Evolutionary conservation across 2,797 vertebrate species (phyloP), one percentile per base, ranked within the genome.

Genomic region (Acanthis flammea): DNA sequence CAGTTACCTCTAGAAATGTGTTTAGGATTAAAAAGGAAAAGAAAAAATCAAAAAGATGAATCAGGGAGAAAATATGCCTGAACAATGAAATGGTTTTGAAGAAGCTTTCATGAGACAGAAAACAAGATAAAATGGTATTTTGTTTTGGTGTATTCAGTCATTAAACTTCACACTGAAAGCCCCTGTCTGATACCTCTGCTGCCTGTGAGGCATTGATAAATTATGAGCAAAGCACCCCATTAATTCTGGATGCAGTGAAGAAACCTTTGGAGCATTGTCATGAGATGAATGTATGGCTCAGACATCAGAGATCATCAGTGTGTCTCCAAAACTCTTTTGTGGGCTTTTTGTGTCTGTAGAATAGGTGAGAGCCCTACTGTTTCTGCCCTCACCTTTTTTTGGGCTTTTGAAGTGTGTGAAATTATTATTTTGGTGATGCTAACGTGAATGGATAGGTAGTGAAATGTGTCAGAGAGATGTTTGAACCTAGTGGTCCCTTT

Each of bases 351-450:
- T 71, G 24, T 6, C 19, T 79, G 25, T 68, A 48, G 58, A 39
- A 28, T 1, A 58, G 9, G 4, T 58, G 33, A 60, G 28, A 85
- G 4, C 28, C 7, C 9, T 50, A 5, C 10, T 35, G 19, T 24
- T 77, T 24, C 30, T 47, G 7, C 19, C 6, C 12, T 1, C 0
- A 9, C 2, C 12, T 73, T 9, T 21, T 41, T 16, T 28, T 3
- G 2, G 14, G 16, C 6, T 76, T 51, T 57, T 19, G 14, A 31
- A 82, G 8, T 14, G 2, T 24, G 14, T 23, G 11, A 77, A 90
- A 41, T 31, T 12, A 8, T 66, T 25, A 1, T 14, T 79, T 68
- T 58, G 11, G 4, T 47, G 31, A 39, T 23, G 30, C 4, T 37
- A 3, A 39, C 9, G 5, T 67, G 48, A 57, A 78, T 57, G 13